Conservation (phyloP, 2,888 invertebrate species). For the Euspilapteryx auroguttella region DNA sequence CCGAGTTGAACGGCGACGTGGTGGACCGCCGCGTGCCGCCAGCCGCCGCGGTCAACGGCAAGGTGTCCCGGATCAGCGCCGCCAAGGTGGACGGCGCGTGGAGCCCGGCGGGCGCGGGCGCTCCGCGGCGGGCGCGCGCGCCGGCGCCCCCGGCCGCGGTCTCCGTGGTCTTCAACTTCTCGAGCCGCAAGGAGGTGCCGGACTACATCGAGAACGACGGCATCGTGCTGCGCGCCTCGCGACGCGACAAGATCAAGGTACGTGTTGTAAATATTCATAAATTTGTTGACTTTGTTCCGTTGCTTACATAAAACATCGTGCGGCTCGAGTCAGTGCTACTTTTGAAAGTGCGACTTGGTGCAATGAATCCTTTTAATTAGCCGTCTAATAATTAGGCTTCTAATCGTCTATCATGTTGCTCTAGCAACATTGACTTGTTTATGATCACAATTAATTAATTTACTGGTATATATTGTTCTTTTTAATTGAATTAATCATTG, state of each 20-base stretch:
- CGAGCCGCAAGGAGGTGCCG: conserved; percentile 80
- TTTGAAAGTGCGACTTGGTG: too few species aligned
- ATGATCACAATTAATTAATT: too few species aligned
- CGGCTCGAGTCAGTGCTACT: too few species aligned
- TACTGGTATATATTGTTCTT: too few species aligned
- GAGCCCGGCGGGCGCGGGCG: conserved; percentile 16
- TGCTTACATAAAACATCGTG: too few species aligned
- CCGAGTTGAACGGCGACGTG: not conserved
- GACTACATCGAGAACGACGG: conserved; percentile 93
- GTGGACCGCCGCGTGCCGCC: not conserved
- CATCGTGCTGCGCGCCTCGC: conserved; percentile 67
- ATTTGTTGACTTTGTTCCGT: too few species aligned
- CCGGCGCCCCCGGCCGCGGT: conserved; percentile 58
- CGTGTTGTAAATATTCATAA: conserved; percentile 21
- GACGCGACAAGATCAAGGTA: conserved; percentile 74
- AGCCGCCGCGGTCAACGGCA: not conserved
- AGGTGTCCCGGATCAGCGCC: not conserved
- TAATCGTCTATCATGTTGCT: too few species aligned
- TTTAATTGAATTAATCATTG: too few species aligned
- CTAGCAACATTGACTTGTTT: too few species aligned
- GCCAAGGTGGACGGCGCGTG: conserved; percentile 13
- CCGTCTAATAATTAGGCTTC: too few species aligned
- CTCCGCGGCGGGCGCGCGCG: conserved; percentile 30
- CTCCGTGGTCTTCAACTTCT: conserved; percentile 87
- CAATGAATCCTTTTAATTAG: too few species aligned